Evolutionary conservation across 2,888 invertebrate species (phyloP), one percentile per base, ranked within the genome.

Genomic region (Nowickia ferox): DNA sequence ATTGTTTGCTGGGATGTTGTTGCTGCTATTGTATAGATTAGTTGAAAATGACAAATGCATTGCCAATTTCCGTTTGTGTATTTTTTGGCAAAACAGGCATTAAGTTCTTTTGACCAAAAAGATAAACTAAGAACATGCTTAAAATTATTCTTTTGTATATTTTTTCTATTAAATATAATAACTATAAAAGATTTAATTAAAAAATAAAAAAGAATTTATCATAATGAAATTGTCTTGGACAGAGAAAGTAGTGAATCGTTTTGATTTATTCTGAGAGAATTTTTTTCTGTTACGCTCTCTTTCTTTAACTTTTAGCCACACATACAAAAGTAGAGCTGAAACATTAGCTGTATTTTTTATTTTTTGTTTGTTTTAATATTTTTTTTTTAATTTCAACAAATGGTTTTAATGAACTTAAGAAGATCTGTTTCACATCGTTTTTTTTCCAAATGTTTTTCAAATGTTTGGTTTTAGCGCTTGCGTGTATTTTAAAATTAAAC

Each of bases 1-100:
- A 6, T 30, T 55, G 55, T 55, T 30, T 59, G 15, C 51, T n/a
- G 15, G 13, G 44, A 59, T 51, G 59, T 71, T 44, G 4, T 30
- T 68, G 55, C 42, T 11, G 8, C 5, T 19, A 1, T 59, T 4
- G 8, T 68, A 8, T 65, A 8, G 30, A 30, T 72, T 48, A 13
- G 55, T 19, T 22, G 15, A 63, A 81, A 81, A 69, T 85, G 81
- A 81, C 84, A 78, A 81, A 81, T 74, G 38, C 68, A 69, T 77
- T 77, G 72, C 42, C 57, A 66, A 30, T 55, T 74, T 61, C 71
- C 38, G 63, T 19, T 84, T 80, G 46, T 53, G 68, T 63, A 78
- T 44, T 75, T 22, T 85, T 81, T 69, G 78, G 69, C 17, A 22
- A 77, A 78, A 85, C 46, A 55, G 63, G 38, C 69, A 77, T 84